Conservation (phyloP, 2,113 vertebrate species). For the Panurus biarmicus region DNA sequence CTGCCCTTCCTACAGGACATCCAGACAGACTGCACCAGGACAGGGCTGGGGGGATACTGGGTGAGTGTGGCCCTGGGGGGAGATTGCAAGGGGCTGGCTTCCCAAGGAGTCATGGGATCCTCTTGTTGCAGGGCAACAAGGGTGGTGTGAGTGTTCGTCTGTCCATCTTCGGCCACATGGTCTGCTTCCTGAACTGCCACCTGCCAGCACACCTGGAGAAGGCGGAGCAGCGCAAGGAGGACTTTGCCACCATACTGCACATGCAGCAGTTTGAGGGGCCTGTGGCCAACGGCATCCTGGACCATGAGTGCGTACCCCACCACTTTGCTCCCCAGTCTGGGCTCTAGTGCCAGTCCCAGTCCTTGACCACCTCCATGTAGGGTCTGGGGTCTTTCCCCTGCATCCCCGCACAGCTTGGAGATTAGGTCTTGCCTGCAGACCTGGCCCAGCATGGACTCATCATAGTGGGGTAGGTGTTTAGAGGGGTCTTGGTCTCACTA, state of each 20-base stretch:
- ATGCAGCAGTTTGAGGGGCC: conserved; percentile 94
- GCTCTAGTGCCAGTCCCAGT: not conserved
- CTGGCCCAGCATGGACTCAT: not conserved
- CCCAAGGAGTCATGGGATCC: not conserved
- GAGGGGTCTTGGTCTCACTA: not conserved
- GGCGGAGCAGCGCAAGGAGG: conserved; percentile 92
- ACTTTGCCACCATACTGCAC: conserved; percentile 95
- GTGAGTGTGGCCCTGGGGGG: conserved; percentile 58
- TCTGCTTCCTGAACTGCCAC: conserved; percentile 98
- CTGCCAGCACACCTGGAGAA: conserved; percentile 96
- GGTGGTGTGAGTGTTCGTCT: conserved; percentile 89
- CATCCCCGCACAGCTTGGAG: not conserved
- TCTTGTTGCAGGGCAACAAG: conserved; percentile 86
- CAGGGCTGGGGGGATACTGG: conserved; percentile 81
- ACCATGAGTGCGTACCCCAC: conserved; percentile 86
- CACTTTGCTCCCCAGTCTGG: not conserved
- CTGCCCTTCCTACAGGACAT: conserved; percentile 83
- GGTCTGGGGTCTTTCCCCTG: not conserved
- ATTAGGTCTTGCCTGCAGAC: not conserved
- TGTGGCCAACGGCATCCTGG: conserved; percentile 83
- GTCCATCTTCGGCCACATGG: conserved; percentile 87
- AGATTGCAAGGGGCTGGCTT: conserved; percentile 44
- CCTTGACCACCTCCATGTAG: not conserved
- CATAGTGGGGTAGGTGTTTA: not conserved
- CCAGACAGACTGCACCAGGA: conserved; percentile 90